These are phyloP conservation scores for Leucophenga maculata DNA, from an alignment of 2,888 invertebrate genomes.

Conservation along the genomic window DNA sequence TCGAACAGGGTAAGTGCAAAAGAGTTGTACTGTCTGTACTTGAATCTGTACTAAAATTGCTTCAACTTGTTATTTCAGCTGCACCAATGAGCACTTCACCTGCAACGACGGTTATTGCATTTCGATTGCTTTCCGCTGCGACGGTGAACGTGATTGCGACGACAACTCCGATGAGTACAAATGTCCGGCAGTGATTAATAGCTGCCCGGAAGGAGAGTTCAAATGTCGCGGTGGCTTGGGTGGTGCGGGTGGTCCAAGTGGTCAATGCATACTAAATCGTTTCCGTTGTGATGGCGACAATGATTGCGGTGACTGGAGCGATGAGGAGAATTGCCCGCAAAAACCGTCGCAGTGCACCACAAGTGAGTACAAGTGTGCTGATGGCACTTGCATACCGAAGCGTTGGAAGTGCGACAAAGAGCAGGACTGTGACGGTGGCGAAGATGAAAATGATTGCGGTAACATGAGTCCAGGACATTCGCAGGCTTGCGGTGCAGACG, in stretches of 20 bases:
- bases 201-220: conserved; percentile 83
- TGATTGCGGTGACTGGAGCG: conserved; percentile 91
- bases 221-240: conserved; percentile 79
- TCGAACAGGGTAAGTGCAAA: conserved; percentile 78
- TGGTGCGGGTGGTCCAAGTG: conserved; percentile 70
- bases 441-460: conserved; percentile 83
- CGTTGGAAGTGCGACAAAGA: conserved; percentile 86
- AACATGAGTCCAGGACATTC: conserved; percentile 73
- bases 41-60: too few species aligned
- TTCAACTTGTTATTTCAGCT: conserved; percentile 72
- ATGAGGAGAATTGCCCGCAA: conserved; percentile 84
- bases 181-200: conserved; percentile 75
- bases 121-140: conserved; percentile 82
- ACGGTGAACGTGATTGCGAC: conserved; percentile 80
- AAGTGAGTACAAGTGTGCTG: conserved; percentile 82
- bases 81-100: conserved; percentile 81
- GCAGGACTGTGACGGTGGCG: conserved; percentile 84
- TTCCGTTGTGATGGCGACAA: conserved; percentile 89
- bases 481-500: conserved; percentile 81
- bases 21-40: too few species aligned
- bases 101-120: conserved; percentile 84
- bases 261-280: conserved; percentile 80
- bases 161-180: conserved; percentile 83
- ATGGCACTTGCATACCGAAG: conserved; percentile 85
- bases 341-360: conserved; percentile 79